Evolutionary conservation across 2,888 invertebrate genomes (phyloP).

Genomic region (Axea sp.): DNA sequence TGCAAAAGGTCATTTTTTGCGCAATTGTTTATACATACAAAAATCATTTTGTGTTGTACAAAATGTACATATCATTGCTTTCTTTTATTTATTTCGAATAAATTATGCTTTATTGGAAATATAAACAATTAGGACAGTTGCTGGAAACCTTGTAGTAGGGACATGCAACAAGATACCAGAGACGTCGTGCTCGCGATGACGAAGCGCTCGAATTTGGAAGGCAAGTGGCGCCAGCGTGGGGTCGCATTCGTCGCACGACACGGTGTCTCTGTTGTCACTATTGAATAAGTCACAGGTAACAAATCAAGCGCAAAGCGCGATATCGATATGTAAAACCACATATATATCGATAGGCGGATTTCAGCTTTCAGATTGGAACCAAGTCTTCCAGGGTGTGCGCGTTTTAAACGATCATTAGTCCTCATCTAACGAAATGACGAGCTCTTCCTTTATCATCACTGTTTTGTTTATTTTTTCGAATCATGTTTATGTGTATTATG

Average conservation of each 20-base stretch:
- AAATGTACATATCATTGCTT: too few relatives aligned
- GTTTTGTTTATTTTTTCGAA: conserved; percentile 75
- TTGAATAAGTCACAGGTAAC: conserved; percentile 20
- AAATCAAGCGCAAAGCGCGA: not conserved
- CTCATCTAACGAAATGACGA: conserved; percentile 32
- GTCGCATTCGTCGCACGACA: conserved; percentile 2
- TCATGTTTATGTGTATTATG: conserved; percentile 71
- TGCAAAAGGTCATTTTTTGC: too few relatives aligned
- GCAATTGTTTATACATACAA: too few relatives aligned
- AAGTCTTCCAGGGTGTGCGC: conserved; percentile 62
- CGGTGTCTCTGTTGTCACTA: not conserved
- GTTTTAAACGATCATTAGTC: conserved; percentile 51
- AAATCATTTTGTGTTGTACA: too few relatives aligned
- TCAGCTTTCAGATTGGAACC: conserved; percentile 60
- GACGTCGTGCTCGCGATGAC: conserved; percentile 5
- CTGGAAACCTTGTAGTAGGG: conserved; percentile 4
- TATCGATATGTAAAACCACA: conserved; percentile 26
- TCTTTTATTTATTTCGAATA: too few relatives aligned
- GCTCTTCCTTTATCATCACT: conserved; percentile 26
- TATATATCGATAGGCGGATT: conserved; percentile 38
- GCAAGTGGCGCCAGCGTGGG: conserved; percentile 3
- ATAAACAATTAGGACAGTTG: not conserved
- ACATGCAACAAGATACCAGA: not conserved
- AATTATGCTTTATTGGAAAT: too few relatives aligned
- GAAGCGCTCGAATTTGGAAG: conserved; percentile 18